Percentiles rank a stretch among this genome's conserved stretches.
Conservation (phyloP, 2,888 invertebrate genomes). For the Seira sanloemensis region DNA sequence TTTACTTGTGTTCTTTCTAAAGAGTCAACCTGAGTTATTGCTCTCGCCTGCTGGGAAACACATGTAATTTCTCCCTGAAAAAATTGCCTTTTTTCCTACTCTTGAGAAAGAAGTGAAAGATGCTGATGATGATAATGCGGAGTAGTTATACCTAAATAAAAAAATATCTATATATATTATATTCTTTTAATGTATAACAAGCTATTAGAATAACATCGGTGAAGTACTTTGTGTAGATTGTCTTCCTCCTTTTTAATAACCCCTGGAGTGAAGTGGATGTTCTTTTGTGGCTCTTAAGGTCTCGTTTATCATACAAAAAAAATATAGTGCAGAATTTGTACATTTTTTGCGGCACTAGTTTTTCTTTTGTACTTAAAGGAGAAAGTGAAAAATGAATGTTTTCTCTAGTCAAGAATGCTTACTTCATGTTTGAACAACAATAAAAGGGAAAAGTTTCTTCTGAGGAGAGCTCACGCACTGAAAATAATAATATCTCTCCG, state of each 20-base stretch:
- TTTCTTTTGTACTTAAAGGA: too few species aligned
- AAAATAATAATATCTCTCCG: too few species aligned
- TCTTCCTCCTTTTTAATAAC: constrained; percentile 50
- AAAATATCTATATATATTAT: too few species aligned
- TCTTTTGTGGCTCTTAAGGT: constrained; percentile 46
- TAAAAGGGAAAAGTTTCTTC: background rate
- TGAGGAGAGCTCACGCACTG: too few species aligned
- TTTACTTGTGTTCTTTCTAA: too few species aligned
- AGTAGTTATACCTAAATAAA: background rate
- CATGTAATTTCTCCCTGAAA: constrained; percentile 45
- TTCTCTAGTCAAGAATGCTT: background rate
- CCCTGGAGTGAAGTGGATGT: constrained; percentile 49
- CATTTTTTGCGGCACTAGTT: background rate
- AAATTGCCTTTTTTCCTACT: background rate
- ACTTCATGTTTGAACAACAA: background rate
- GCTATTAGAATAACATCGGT: constrained; percentile 25
- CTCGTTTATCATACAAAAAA: constrained; percentile 55
- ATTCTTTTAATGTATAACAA: constrained; percentile 13
- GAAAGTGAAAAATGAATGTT: background rate
- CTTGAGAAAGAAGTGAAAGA: background rate
- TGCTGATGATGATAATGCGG: constrained; percentile 18
- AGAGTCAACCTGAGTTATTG: constrained; percentile 40
- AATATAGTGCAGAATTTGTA: background rate
- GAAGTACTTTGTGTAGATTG: background rate
- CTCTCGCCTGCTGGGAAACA: constrained; percentile 57